phyloP scores from a whole-genome alignment of 2,113 vertebrate genomes.

The Antechinus flavipes region DNA sequence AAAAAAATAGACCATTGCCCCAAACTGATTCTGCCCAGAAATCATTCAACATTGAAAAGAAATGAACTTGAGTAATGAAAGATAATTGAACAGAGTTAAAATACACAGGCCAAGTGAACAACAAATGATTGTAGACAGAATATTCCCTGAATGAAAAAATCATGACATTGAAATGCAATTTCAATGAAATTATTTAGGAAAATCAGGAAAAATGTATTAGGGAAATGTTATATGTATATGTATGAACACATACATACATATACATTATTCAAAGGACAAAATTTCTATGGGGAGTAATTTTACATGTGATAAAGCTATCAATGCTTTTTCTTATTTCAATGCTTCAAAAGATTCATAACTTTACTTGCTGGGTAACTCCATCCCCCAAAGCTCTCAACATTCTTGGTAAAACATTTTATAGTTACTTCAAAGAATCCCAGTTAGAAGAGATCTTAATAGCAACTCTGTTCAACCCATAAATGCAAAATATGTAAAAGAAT shows the following conservation, averaged over 20 bases:
- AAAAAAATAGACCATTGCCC: neutral
- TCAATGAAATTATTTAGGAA: neutral
- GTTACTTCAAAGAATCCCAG: neutral
- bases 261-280: neutral
- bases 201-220: neutral
- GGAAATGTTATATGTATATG: neutral
- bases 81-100: slow-evolving; percentile 13
- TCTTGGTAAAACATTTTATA: neutral
- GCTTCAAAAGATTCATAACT: neutral
- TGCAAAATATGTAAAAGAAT: neutral
- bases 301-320: neutral
- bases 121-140: neutral
- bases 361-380: neutral
- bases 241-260: neutral
- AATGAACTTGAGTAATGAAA: slow-evolving; percentile 22
- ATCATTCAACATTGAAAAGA: slow-evolving; percentile 29
- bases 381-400: neutral
- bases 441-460: neutral
- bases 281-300: neutral
- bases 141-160: neutral
- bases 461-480: neutral
- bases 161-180: neutral
- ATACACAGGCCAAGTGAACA: neutral
- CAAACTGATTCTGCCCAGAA: slow-evolving; percentile 7
- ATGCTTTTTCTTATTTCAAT: neutral